These are phyloP conservation scores for Drosophila pseudotalamancana DNA, from an alignment of 2,888 invertebrate species.

Conservation along the genomic window DNA sequence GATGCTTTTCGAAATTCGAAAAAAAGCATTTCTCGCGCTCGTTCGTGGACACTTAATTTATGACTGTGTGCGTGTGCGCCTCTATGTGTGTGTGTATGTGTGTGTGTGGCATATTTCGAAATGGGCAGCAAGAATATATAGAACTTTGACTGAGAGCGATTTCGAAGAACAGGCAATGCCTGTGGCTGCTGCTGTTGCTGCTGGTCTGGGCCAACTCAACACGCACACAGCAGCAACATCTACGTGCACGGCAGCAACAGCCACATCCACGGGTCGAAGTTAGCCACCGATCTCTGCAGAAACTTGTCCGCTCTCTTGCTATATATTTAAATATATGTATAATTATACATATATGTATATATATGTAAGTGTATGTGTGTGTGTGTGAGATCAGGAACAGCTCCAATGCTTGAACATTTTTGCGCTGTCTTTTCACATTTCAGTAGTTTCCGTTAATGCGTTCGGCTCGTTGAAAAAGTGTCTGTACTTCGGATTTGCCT, in stretches of 20 bases:
- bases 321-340: slow-evolving; percentile 14
- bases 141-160: slow-evolving; percentile 48
- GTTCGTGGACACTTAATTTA: slow-evolving; percentile 53
- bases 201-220: slow-evolving; percentile 60
- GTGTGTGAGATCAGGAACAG: slow-evolving; percentile 59
- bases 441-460: slow-evolving; percentile 78
- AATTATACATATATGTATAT: slow-evolving; percentile 9
- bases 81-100: slow-evolving; percentile 17
- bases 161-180: slow-evolving; percentile 49
- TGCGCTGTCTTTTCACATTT: slow-evolving; percentile 74
- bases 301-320: slow-evolving; percentile 47
- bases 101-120: slow-evolving; percentile 66
- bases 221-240: slow-evolving; percentile 47
- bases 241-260: slow-evolving; percentile 29
- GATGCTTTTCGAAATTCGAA: slow-evolving; percentile 73
- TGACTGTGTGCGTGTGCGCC: slow-evolving; percentile 23
- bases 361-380: slow-evolving; percentile 11
- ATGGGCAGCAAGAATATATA: slow-evolving; percentile 54
- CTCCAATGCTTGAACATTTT: slow-evolving; percentile 70
- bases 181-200: slow-evolving; percentile 35
- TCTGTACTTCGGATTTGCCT: slow-evolving; percentile 25
- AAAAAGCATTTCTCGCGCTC: slow-evolving; percentile 35
- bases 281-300: slow-evolving; percentile 41
- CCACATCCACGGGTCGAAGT: slow-evolving; percentile 44
- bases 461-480: slow-evolving; percentile 67